A percentile compares a stretch with the other conserved stretches of the same genome.
phyloP scores from a whole-genome alignment of 2,113 vertebrate species.

The Cyphotilapia sp. region DNA sequence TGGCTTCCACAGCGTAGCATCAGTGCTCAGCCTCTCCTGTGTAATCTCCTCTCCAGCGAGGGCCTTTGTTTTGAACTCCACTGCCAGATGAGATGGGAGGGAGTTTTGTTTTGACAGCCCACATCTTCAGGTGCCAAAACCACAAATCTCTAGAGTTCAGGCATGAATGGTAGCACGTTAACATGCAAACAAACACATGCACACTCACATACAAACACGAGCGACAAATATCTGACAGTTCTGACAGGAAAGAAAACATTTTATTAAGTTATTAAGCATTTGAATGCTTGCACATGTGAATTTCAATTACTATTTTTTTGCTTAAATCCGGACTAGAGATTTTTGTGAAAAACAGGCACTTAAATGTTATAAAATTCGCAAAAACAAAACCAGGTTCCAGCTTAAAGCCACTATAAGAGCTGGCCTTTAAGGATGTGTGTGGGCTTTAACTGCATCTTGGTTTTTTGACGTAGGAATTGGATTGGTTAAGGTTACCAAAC shows the following conservation, averaged over 20 bases:
- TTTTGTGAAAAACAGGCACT: neutral
- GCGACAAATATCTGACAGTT: neutral
- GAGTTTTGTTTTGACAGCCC: conserved; percentile 59
- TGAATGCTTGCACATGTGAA: neutral
- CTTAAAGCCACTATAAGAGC: neutral
- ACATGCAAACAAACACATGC: conserved; percentile 11
- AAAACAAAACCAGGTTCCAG: neutral
- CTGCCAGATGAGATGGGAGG: conserved; percentile 39
- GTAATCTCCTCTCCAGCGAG: neutral
- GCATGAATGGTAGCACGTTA: conserved; percentile 13
- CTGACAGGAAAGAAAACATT: neutral
- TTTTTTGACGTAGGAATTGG: neutral
- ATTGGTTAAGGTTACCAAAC: neutral
- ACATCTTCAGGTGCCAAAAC: conserved; percentile 55
- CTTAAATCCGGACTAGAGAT: neutral
- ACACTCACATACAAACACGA: neutral
- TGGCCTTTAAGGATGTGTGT: neutral
- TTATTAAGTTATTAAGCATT: neutral
- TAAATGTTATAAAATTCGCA: neutral
- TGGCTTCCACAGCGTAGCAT: neutral
- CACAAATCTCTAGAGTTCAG: conserved; percentile 40
- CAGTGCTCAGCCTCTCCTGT: neutral
- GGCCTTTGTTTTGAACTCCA: conserved; percentile 37
- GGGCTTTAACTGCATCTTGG: neutral
- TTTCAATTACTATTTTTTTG: neutral